Evolutionary conservation across 2,888 invertebrate genomes (phyloP).

Genomic region (Tipula lateralis): DNA sequence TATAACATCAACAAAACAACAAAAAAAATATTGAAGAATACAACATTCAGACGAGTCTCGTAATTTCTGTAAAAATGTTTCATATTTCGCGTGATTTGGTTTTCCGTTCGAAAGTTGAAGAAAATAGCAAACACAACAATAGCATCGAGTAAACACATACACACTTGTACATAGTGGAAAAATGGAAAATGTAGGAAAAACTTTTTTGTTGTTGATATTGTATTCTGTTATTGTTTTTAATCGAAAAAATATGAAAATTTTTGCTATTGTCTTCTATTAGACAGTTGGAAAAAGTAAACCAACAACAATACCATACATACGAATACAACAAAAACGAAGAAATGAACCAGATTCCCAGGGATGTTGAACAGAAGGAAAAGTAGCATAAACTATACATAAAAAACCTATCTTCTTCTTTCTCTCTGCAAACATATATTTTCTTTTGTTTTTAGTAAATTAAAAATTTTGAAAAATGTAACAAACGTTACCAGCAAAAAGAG

Average conservation of each 20-base stretch:
- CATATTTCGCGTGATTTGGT: constrained; percentile 20
- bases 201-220: not conserved
- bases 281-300: not conserved
- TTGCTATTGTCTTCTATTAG: constrained; percentile 13
- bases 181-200: not conserved
- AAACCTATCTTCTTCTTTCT: not conserved
- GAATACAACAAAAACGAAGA: not conserved
- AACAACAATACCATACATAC: not conserved
- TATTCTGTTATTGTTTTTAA: constrained; percentile 11
- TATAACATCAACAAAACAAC: not conserved
- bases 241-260: constrained; percentile 15
- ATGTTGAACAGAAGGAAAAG: not conserved
- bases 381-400: not conserved
- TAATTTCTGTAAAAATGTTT: constrained; percentile 12
- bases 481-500: not conserved
- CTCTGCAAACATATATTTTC: not conserved
- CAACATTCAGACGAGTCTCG: not conserved
- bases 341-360: not conserved
- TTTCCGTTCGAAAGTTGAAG: constrained; percentile 20
- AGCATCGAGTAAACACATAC: not conserved
- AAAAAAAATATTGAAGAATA: not conserved
- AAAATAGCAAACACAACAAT: not conserved
- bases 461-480: not conserved
- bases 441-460: constrained; percentile 24
- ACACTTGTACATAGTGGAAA: not conserved